Conservation (phyloP, 2,113 vertebrate genomes). For the Pontoporia blainvillei region DNA sequence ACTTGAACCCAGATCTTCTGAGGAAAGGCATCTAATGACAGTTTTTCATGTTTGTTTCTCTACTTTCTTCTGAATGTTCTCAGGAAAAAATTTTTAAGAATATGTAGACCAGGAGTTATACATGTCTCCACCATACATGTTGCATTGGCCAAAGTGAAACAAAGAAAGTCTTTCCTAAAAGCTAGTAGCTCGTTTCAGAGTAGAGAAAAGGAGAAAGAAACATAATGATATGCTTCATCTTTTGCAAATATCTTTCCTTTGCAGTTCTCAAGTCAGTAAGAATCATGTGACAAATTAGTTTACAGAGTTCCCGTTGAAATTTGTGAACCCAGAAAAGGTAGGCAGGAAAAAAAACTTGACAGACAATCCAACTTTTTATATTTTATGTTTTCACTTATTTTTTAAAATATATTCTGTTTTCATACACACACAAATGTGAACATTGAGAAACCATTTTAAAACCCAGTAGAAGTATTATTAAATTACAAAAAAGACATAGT, state of each 20-base stretch:
- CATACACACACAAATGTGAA: constrained; percentile 7
- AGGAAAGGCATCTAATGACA: background rate
- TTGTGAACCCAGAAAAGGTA: background rate
- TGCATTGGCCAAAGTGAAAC: background rate
- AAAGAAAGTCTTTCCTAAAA: background rate
- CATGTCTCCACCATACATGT: background rate
- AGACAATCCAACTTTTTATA: constrained; percentile 34
- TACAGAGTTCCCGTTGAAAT: constrained; percentile 25
- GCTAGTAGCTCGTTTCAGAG: background rate
- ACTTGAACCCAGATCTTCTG: background rate
- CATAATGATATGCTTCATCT: background rate
- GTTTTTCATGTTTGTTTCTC: background rate
- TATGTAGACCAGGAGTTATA: background rate
- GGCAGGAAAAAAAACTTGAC: constrained; percentile 40
- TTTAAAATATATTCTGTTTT: constrained; percentile 41
- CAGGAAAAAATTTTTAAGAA: background rate
- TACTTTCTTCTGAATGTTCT: background rate
- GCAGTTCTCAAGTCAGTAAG: background rate
- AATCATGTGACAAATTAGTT: background rate
- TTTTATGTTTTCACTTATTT: constrained; percentile 46
- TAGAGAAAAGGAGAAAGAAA: background rate
- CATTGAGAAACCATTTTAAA: constrained; percentile 38
- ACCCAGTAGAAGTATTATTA: constrained; percentile 40
- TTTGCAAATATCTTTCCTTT: background rate
- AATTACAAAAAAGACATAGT: constrained; percentile 41